Base-by-base conservation (phyloP, 2,797 vertebrate species). In the Dallia pectoralis region DNA sequence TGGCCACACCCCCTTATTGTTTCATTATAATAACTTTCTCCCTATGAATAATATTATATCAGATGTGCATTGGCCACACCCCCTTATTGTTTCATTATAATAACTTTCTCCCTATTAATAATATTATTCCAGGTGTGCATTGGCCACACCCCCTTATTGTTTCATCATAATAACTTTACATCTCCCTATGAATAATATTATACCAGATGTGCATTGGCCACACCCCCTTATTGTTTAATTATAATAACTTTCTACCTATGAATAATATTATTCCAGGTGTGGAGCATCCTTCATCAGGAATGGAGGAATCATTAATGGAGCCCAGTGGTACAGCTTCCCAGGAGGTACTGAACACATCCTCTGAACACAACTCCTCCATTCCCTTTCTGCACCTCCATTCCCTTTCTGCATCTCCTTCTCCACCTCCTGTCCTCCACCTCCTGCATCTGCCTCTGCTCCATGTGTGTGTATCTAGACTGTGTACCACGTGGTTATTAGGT, bases 261-360 rank as follows among this genome's bases (percentile, higher is more conserved):
- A 36, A 36, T 36, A 36, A 22, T 53, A 22, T 22, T 53, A 1
- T 48, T 14, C 15, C 7, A 53, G 49, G 19, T 53, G 19, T 53
- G 19, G 49, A 53, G 49, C 49, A 18, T 53, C 49, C 49, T 53
- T 53, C 49, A 53, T 53, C 70, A 92, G 88, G 51, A 93, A 83
- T 0, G 92, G 95, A 30, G 94, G 97, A 80, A 95, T 99, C 90
- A 95, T 96, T 88, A 99, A 99, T 4, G 98, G 98, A 22, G 98
- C 98, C 0, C 86, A 93, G 84, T 99, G 97, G 98, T 99, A 99
- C 92, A 99, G 97, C 88, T 98, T 99, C 86, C 93, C 95, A 33
- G 97, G 97, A 87, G 97, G 98, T 99, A 90, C 91, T 88, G 71
- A 33, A 15, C 30, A 3, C 32, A n/a, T 14, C 7, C 11, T n/a